phyloP scores from a whole-genome alignment of 2,797 vertebrate genomes.

The Periparus ater region DNA sequence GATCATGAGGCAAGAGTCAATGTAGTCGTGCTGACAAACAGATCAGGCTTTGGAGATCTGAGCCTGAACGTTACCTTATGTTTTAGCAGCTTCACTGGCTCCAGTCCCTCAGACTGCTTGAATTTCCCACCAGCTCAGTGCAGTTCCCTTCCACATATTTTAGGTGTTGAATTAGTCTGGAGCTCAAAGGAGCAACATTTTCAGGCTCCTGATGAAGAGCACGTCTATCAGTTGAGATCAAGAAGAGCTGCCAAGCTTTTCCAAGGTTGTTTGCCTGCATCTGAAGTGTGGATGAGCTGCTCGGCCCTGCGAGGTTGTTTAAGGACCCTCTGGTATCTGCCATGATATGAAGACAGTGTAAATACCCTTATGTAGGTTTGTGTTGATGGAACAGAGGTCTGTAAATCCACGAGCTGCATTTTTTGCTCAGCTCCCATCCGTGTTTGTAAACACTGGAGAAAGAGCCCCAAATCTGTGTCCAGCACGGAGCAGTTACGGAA shows the following conservation, averaged over 20 bases:
- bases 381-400: conserved; percentile 2
- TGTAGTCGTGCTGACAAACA: not conserved
- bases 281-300: conserved; percentile 1
- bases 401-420: conserved; percentile 40
- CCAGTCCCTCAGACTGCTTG: not conserved
- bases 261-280: not conserved
- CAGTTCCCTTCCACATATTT: conserved; percentile 6
- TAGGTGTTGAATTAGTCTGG: conserved; percentile 13
- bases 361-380: conserved; percentile 8
- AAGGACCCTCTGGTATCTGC: not conserved
- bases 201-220: not conserved
- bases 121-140: not conserved
- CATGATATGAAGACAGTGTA: not conserved
- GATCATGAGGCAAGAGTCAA: not conserved
- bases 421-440: conserved; percentile 45
- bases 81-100: conserved; percentile 12
- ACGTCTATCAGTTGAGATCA: not conserved
- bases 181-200: not conserved
- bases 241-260: conserved; percentile 32
- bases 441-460: conserved; percentile 75
- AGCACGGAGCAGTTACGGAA: conserved; percentile 70
- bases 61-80: conserved; percentile 21
- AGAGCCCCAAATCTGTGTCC: conserved; percentile 68
- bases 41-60: not conserved
- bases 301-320: not conserved